Evolutionary conservation across 2,113 vertebrate genomes (phyloP).

Genomic region (Solea senegalensis): DNA sequence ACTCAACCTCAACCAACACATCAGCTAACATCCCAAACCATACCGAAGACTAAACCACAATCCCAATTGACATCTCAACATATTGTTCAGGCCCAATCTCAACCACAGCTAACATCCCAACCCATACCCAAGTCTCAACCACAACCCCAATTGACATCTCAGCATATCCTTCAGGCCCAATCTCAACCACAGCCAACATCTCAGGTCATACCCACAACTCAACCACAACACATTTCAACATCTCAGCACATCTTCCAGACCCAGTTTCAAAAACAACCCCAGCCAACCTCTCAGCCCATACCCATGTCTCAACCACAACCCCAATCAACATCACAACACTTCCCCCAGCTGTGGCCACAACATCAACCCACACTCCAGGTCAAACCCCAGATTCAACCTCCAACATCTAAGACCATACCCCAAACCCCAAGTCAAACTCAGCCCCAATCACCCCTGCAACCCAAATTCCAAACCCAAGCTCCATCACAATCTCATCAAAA

Average conservation of each 20-base stretch:
- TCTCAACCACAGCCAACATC: background rate
- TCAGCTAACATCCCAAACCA: background rate
- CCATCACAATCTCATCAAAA: constrained; percentile 10
- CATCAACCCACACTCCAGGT: background rate
- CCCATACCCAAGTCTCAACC: background rate
- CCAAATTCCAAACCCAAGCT: background rate
- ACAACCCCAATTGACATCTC: background rate
- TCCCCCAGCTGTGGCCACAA: background rate
- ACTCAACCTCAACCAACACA: background rate
- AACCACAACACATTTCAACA: background rate
- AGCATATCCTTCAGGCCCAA: background rate
- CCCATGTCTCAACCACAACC: background rate
- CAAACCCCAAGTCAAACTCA: constrained; percentile 1
- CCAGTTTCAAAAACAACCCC: background rate
- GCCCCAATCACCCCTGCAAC: constrained; percentile 4
- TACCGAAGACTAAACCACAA: background rate
- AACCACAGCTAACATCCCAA: background rate
- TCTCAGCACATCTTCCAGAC: background rate
- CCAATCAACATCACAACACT: background rate
- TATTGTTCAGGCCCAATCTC: background rate
- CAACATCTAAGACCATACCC: background rate
- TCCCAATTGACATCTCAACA: background rate
- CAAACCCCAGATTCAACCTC: background rate
- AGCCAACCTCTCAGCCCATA: background rate
- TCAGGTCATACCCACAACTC: background rate